phyloP scores from a whole-genome alignment of 2,888 invertebrate genomes.

The Epistrophe eligans region DNA sequence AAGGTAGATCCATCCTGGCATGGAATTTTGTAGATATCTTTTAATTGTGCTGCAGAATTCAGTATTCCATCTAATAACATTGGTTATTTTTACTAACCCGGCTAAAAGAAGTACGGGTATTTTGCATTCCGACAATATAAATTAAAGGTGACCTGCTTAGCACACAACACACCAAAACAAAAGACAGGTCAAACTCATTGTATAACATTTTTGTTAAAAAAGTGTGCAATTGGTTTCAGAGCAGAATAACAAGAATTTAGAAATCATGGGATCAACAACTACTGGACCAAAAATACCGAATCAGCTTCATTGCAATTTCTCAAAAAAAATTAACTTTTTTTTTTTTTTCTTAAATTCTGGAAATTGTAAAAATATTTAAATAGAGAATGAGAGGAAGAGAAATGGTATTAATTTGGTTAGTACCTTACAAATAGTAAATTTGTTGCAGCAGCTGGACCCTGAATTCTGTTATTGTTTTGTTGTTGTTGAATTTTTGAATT shows the following conservation, averaged over 20 bases:
- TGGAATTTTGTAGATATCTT: too few relatives aligned
- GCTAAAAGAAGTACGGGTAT: too few relatives aligned
- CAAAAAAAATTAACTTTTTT: slow-evolving; percentile 34
- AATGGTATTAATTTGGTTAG: slow-evolving; percentile 76
- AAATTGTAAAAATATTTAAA: slow-evolving; percentile 41
- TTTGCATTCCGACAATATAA: background rate
- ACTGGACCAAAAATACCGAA: slow-evolving; percentile 40
- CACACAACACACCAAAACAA: background rate
- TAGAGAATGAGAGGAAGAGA: slow-evolving; percentile 5
- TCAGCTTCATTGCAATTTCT: slow-evolving; percentile 70
- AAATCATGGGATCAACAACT: slow-evolving; percentile 28
- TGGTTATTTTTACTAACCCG: too few relatives aligned
- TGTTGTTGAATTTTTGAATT: slow-evolving; percentile 73
- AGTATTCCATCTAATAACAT: too few relatives aligned
- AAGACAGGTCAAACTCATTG: background rate
- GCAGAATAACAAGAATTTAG: slow-evolving; percentile 22
- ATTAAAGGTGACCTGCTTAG: background rate
- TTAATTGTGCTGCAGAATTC: too few relatives aligned
- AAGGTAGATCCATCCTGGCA: too few relatives aligned
- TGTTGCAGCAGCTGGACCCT: slow-evolving; percentile 80
- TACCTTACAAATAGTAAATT: slow-evolving; percentile 84
- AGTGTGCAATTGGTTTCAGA: slow-evolving; percentile 29
- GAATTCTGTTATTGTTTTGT: slow-evolving; percentile 79
- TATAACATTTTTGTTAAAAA: slow-evolving; percentile 24
- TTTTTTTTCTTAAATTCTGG: slow-evolving; percentile 35